A percentile compares a stretch with the other conserved stretches of the same genome.
Evolutionary conservation across 2,888 invertebrate genomes (phyloP).

Genomic region (Bimastos eiseni): DNA sequence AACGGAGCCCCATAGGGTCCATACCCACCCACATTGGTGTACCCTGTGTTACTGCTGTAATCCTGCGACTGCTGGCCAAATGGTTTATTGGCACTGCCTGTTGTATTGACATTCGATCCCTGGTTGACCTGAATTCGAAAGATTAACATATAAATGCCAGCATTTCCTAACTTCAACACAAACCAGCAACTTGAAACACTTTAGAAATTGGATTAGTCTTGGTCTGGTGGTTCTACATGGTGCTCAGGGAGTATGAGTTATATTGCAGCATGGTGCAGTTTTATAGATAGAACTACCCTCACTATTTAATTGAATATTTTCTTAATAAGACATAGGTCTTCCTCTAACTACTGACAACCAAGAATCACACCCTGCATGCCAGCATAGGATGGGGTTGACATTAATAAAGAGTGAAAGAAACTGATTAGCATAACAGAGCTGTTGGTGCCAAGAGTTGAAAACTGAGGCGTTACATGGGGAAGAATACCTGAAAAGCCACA

Average conservation of each 20-base stretch:
- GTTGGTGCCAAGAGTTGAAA: background rate
- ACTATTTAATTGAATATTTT: no score
- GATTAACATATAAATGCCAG: background rate
- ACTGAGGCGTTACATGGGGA: background rate
- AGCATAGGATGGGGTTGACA: background rate
- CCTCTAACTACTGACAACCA: background rate
- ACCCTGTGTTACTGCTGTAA: background rate
- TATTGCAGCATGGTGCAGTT: background rate
- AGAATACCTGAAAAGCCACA: background rate
- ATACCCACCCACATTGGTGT: slow-evolving; percentile 8
- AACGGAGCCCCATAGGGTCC: background rate
- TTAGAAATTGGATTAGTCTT: background rate
- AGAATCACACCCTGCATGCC: background rate
- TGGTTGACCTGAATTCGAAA: slow-evolving; percentile 3
- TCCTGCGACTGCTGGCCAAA: slow-evolving; percentile 14
- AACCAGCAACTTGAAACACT: background rate
- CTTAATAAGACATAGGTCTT: background rate
- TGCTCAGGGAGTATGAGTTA: background rate
- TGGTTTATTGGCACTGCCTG: background rate
- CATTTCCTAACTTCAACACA: background rate
- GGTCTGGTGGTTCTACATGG: background rate
- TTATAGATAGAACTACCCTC: background rate
- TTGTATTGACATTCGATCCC: background rate
- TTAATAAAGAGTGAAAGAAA: background rate
- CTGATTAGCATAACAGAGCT: no score